Conservation (phyloP, 1,140 invertebrate genomes). For the Patella vulgata region DNA sequence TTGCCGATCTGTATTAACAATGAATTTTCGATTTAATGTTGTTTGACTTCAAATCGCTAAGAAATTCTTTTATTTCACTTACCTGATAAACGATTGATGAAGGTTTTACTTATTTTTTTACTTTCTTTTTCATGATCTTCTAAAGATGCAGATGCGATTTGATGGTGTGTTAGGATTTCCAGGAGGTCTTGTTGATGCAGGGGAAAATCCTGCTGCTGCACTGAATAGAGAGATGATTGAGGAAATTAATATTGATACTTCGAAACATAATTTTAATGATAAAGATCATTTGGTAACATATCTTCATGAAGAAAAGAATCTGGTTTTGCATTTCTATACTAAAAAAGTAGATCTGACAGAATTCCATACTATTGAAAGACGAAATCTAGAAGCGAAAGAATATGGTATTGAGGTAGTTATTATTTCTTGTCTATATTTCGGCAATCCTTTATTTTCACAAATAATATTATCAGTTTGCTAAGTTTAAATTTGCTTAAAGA, state of each 20-base stretch:
- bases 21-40: too few species aligned
- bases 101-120: too few species aligned
- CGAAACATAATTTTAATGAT: constrained; percentile 42
- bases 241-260: constrained; percentile 69
- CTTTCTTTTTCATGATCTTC: too few species aligned
- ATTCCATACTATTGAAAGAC: constrained; percentile 64
- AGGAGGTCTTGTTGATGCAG: constrained; percentile 70
- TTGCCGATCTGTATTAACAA: too few species aligned
- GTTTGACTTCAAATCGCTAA: too few species aligned
- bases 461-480: too few species aligned
- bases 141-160: constrained; percentile 72
- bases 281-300: constrained; percentile 54
- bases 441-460: too few species aligned
- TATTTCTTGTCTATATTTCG: too few species aligned
- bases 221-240: constrained; percentile 71
- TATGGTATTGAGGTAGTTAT: constrained; percentile 70
- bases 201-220: constrained; percentile 65
- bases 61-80: too few species aligned
- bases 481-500: too few species aligned
- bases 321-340: constrained; percentile 70
- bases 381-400: constrained; percentile 60
- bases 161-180: constrained; percentile 74
- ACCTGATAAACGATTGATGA: too few species aligned
- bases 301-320: constrained; percentile 56
- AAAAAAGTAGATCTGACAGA: constrained; percentile 66